These are phyloP conservation scores for Drosophila mauritiana DNA, from an alignment of 1,140 invertebrate species.

Conservation along the genomic window DNA sequence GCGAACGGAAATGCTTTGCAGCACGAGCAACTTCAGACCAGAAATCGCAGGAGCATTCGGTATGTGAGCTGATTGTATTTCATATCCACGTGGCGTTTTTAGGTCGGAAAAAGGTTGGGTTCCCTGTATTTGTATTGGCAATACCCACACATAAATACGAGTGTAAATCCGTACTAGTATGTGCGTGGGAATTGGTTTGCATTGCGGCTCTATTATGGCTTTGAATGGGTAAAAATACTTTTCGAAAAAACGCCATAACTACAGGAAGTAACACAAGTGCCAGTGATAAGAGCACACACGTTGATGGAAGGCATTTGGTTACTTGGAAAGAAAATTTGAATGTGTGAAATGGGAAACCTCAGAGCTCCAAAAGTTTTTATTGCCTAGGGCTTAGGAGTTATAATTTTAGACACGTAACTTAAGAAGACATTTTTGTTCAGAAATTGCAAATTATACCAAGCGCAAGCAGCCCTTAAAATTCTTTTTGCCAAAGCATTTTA, in stretches of 20 bases:
- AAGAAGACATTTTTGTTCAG: background rate
- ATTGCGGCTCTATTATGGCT: constrained; percentile 43
- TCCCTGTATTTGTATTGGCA: constrained; percentile 9
- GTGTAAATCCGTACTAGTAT: constrained; percentile 28
- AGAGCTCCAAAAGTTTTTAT: background rate
- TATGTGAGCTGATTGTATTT: constrained; percentile 53
- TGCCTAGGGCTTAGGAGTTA: background rate
- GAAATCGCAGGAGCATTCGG: constrained; percentile 27
- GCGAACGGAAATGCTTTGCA: constrained; percentile 46
- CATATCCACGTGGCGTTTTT: constrained; percentile 41
- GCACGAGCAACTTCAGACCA: constrained; percentile 17
- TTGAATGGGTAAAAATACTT: constrained; percentile 32
- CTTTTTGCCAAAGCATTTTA: too few relatives aligned
- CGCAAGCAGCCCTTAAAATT: background rate
- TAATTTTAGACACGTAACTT: background rate
- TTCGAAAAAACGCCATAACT: constrained; percentile 38
- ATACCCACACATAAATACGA: constrained; percentile 19
- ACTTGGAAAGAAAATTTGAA: constrained; percentile 2
- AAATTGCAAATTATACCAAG: background rate
- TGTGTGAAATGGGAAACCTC: constrained; percentile 6
- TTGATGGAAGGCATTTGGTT: constrained; percentile 30
- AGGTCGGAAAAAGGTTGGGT: constrained; percentile 12
- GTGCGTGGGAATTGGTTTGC: constrained; percentile 36
- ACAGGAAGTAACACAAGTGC: constrained; percentile 8
- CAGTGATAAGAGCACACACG: constrained; percentile 26